Evolutionary conservation across 2,113 vertebrate genomes (phyloP).

Genomic region (Gavia stellata): DNA sequence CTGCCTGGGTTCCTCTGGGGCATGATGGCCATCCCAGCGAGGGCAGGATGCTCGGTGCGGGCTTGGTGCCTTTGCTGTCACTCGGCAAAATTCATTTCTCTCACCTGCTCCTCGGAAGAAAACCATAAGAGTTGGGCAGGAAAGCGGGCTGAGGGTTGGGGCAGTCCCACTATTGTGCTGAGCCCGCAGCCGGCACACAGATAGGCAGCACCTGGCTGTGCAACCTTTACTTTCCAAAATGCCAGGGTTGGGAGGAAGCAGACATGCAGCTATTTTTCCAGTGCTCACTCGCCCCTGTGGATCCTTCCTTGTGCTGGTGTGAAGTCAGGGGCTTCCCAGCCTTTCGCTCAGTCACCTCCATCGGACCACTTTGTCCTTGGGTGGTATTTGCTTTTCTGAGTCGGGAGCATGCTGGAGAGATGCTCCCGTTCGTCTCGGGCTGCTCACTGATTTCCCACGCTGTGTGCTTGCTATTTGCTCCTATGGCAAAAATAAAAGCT

Average conservation of each 20-base stretch:
- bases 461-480: background rate
- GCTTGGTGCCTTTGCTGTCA: background rate
- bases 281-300: background rate
- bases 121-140: background rate
- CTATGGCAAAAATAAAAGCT: conserved; percentile 10
- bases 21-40: background rate
- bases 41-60: background rate
- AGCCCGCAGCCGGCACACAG: fast-evolving
- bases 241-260: background rate
- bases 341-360: conserved; percentile 38
- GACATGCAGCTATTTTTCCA: background rate
- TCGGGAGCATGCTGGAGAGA: conserved; percentile 34
- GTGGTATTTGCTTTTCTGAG: conserved; percentile 57
- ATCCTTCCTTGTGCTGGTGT: background rate
- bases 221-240: background rate
- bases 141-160: background rate
- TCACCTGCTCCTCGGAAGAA: background rate
- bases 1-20: background rate
- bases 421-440: background rate
- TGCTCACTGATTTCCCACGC: conserved; percentile 8
- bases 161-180: fast-evolving
- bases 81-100: background rate
- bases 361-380: conserved; percentile 59
- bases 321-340: conserved; percentile 2
- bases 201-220: background rate